Conservation (phyloP, 2,888 invertebrate species). For the Leptopterna dolabrata region DNA sequence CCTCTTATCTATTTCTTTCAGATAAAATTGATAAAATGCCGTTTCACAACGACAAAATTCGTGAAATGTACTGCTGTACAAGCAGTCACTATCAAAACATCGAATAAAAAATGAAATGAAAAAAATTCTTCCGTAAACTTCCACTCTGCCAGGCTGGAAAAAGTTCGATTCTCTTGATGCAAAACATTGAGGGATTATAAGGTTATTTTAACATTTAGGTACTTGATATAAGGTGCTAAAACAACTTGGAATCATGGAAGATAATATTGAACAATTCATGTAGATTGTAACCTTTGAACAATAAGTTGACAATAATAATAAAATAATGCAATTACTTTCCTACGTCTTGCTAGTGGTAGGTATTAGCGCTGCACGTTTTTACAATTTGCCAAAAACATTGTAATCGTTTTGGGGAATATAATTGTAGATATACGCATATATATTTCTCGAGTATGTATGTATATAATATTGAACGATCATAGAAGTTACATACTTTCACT, state of each 20-base stretch:
- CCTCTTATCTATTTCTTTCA: too few species aligned
- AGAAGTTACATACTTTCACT: slow-evolving; percentile 18
- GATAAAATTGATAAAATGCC: too few species aligned
- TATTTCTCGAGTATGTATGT: slow-evolving; percentile 14
- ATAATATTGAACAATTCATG: neutral
- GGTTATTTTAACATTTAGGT: neutral
- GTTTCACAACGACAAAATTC: too few species aligned
- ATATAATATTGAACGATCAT: neutral
- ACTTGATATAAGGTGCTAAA: slow-evolving; percentile 14
- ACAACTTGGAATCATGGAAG: neutral
- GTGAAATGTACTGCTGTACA: neutral
- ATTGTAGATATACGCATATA: neutral
- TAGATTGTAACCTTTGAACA: slow-evolving; percentile 9
- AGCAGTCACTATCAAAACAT: neutral
- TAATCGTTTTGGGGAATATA: neutral
- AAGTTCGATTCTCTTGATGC: neutral
- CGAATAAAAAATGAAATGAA: neutral
- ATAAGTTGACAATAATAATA: slow-evolving; percentile 26
- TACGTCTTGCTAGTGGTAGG: neutral
- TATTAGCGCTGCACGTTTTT: neutral
- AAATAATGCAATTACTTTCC: slow-evolving; percentile 7
- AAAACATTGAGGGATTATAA: neutral
- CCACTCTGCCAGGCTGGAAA: neutral
- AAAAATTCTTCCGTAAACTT: neutral
- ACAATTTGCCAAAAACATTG: neutral